Base-by-base conservation (phyloP, 2,113 vertebrate species). In the Rana temporaria region DNA sequence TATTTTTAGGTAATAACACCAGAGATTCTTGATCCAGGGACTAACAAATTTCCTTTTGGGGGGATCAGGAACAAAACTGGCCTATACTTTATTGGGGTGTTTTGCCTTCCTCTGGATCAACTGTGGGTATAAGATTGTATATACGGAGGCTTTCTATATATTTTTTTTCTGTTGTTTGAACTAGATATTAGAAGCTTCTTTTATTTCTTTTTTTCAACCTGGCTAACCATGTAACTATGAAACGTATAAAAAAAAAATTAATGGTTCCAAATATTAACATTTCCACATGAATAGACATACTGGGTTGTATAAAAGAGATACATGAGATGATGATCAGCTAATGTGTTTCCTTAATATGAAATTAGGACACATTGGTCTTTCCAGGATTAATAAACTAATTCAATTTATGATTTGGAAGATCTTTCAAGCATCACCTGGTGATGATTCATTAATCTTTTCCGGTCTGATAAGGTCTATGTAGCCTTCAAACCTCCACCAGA, bases 401-500 rank as follows among this genome's bases (percentile, higher is more conserved):
- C 9, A 34, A 62, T 71, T 42, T 34, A 60, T 32, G 55, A 80
- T 60, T 20, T 38, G 14, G 19, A 64, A 70, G 32, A 22, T 62
- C 16, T 16, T 12, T 26, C 11, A n/a, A 62, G 53, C 20, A 62
- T 63, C 57, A n/a, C 3, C 52, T 26, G 26, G 17, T 65, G 52
- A 80, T 42, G 11, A 67, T 70, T 70, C 55, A 60, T 14, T 68
- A 67, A 80, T 70, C 78, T 72, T 22, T 62, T 81, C 69, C 56
- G 18, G 78, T 20, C 7, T 26, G 26, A 81, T 20, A 32, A 71
- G 34, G 69, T 71, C 56, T 38, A 15, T 63, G 59, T 24, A 63
- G 38, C 79, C 79, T 81, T 81, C 79, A 72, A 56, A 81, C 38
- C 59, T 67, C 79, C 79, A 63, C 79, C 55, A 20, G 57, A 8